Percentiles rank a stretch among this genome's conserved stretches.
Conservation (phyloP, 2,113 vertebrate species). For the Clarias batrachus region DNA sequence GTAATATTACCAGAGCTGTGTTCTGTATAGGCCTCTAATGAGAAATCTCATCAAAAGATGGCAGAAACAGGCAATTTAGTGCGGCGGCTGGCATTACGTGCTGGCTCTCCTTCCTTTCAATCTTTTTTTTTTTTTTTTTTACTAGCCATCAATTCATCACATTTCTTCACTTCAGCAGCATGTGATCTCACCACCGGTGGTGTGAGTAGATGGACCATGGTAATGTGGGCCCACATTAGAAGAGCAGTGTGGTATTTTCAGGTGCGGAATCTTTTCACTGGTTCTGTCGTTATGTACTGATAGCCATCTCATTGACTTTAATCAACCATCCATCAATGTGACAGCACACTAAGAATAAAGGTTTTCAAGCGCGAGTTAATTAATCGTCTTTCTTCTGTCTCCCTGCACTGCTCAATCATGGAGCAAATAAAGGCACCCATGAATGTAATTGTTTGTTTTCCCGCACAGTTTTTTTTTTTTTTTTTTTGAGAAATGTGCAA, state of each 20-base stretch:
- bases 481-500: conserved; percentile 73
- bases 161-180: conserved; percentile 50
- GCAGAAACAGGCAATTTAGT: conserved; percentile 66
- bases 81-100: conserved; percentile 52
- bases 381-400: conserved; percentile 86
- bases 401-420: conserved; percentile 84
- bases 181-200: conserved; percentile 27
- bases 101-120: conserved; percentile 42
- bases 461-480: conserved; percentile 58
- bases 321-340: conserved; percentile 85
- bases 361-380: conserved; percentile 87
- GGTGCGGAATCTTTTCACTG: conserved; percentile 29
- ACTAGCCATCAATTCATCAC: conserved; percentile 61
- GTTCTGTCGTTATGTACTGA: conserved; percentile 64
- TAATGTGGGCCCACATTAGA: conserved; percentile 17
- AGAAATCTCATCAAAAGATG: conserved; percentile 74
- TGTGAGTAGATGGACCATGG: conserved; percentile 22
- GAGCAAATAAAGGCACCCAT: conserved; percentile 89
- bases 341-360: conserved; percentile 80
- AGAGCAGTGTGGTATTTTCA: conserved; percentile 11
- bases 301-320: conserved; percentile 76
- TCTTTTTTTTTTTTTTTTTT: conserved; percentile 40
- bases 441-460: conserved; percentile 88
- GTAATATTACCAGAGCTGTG: conserved; percentile 73
- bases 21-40: conserved; percentile 73